Base-by-base conservation (phyloP, 1,140 invertebrate genomes). In the Ylistrum balloti region DNA sequence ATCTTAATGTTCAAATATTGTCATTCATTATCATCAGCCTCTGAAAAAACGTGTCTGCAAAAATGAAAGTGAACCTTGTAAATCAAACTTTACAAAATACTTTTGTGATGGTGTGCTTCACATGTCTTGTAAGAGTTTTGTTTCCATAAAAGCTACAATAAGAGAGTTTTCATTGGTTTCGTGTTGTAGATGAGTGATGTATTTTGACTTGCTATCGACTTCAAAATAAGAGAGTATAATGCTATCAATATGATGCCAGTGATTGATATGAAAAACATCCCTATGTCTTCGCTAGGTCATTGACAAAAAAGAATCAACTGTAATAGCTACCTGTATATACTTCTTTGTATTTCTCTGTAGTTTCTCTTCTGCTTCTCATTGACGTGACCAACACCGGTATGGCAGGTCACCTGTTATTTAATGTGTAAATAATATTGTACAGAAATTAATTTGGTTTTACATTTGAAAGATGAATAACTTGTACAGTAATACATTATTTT, bases 401-500 rank as follows among this genome's bases (percentile, higher is more conserved):
- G 35, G 45, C 45, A 38, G 13, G 13, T 38, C 5, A 74, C 11
- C 56, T 28, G n/a, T 28, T 74, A n/a, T 74, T 74, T 74, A n/a
- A 74, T 74, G n/a, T 74, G 56, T 74, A 74, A 74, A 74, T 74
- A 74, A 74, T 74, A 74, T 74, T 74, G 56, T 74, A 74, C 56
- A 74, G 56, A 74, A 74, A 74, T 74, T n/a, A n/a, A n/a, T n/a
- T 22, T 74, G 56, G 56, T 74, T 74, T 74, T 74, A 74, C 22
- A 74, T n/a, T 74, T 74, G 28, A n/a, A 74, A 74, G 2, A 74
- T 74, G n/a, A n/a, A 74, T 74, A 74, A 74, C 56, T 74, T 74
- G 56, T 74, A 74, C 56, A 74, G 56, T 28, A 74, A 74, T 74
- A 17, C n/a, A 28, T 74, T 74, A 74, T 74, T 74, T 74, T 74